These are phyloP conservation scores for Dastarcus helophoroides DNA, from an alignment of 2,888 invertebrate genomes.

Conservation along the genomic window DNA sequence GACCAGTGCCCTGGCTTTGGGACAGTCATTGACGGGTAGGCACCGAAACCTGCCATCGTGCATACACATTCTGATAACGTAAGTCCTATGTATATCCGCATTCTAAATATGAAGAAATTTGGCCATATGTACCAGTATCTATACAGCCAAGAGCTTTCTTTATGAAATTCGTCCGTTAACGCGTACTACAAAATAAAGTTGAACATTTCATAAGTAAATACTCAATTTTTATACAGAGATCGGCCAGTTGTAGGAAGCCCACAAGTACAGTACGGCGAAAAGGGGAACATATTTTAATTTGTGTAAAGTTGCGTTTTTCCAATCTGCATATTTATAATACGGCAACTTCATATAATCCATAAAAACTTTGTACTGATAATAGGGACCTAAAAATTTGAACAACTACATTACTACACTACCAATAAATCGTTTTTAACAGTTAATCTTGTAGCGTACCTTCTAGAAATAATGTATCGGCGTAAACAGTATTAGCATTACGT, in stretches of 20 bases:
- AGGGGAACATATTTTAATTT: conserved; percentile 57
- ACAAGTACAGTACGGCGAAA: conserved; percentile 54
- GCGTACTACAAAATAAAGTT: conserved; percentile 59
- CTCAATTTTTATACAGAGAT: conserved; percentile 47
- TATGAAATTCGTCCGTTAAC: conserved; percentile 62
- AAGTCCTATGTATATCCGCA: conserved; percentile 84
- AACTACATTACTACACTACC: too few relatives aligned
- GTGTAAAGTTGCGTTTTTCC: conserved; percentile 47
- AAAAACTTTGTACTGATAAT: conserved; percentile 81
- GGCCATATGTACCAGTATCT: conserved; percentile 78
- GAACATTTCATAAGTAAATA: conserved; percentile 4
- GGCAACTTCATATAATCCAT: conserved; percentile 64
- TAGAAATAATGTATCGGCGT: too few relatives aligned
- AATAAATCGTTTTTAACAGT: too few relatives aligned
- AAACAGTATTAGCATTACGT: too few relatives aligned
- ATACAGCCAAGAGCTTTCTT: conserved; percentile 58
- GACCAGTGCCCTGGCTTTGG: conserved; percentile 78
- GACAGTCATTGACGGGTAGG: conserved; percentile 66
- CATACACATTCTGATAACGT: conserved; percentile 88
- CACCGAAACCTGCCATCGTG: conserved; percentile 81
- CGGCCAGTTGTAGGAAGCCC: conserved; percentile 58
- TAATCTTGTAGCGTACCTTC: too few relatives aligned
- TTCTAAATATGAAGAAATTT: conserved; percentile 77
- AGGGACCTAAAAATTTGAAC: conserved; percentile 75
- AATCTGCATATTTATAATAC: conserved; percentile 52